These are phyloP conservation scores for Oxyscelio sp. DNA, from an alignment of 2,888 invertebrate species.

Conservation along the genomic window DNA sequence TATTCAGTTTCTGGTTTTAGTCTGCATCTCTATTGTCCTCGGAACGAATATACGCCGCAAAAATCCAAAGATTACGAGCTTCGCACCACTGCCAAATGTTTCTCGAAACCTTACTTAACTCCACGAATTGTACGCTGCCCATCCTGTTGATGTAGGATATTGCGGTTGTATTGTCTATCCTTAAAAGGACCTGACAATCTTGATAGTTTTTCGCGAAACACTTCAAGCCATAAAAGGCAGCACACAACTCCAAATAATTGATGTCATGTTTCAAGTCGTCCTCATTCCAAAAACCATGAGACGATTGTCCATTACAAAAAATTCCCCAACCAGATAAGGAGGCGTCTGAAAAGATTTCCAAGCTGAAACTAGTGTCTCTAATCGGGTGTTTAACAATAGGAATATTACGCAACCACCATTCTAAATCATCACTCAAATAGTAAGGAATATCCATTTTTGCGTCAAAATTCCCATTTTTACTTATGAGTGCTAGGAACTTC, in stretches of 20 bases:
- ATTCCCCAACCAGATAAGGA: conserved; percentile 55
- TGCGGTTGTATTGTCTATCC: conserved; percentile 67
- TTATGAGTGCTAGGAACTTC: conserved; percentile 19
- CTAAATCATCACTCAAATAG: background rate
- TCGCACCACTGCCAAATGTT: conserved; percentile 54
- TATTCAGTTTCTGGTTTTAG: too few species aligned
- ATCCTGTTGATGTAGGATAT: too few species aligned
- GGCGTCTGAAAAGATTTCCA: conserved; percentile 58
- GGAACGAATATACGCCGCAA: too few species aligned
- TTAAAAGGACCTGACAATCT: conserved; percentile 57
- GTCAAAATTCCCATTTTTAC: conserved; percentile 29
- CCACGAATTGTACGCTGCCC: conserved; percentile 38
- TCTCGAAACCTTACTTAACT: conserved; percentile 36
- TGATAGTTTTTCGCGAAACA: conserved; percentile 41
- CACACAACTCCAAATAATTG: conserved; percentile 61
- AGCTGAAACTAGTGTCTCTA: background rate
- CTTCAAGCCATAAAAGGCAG: conserved; percentile 49
- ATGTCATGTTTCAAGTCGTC: conserved; percentile 39
- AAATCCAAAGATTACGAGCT: too few species aligned
- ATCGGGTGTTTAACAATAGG: background rate
- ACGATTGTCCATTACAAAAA: background rate
- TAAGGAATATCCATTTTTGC: conserved; percentile 2
- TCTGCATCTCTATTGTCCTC: too few species aligned
- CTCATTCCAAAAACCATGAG: conserved; percentile 37
- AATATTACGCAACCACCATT: conserved; percentile 5